These are phyloP conservation scores for Pardosa pseudoannulata DNA, from an alignment of 2,888 invertebrate species.

Conservation along the genomic window DNA sequence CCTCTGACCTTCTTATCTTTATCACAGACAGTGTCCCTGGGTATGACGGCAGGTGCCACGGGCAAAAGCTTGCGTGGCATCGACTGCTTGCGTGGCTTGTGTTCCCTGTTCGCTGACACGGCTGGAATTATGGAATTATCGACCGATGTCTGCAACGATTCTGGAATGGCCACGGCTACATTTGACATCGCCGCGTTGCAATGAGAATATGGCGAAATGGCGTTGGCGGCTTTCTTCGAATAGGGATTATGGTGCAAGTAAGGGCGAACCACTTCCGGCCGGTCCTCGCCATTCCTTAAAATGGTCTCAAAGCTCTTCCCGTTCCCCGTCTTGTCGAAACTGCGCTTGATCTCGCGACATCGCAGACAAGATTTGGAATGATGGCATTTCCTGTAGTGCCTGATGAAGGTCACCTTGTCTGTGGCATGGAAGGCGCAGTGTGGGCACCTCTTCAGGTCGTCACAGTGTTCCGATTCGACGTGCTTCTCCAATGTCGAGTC, in stretches of 20 bases:
- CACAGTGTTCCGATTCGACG: slow-evolving; percentile 33
- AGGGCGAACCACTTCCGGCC: slow-evolving; percentile 21
- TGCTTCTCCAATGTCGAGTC: slow-evolving; percentile 58
- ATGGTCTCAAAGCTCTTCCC: not conserved
- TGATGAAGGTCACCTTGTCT: slow-evolving; percentile 48
- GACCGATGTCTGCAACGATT: slow-evolving; percentile 28
- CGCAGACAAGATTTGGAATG: slow-evolving; percentile 59
- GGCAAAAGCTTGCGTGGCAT: slow-evolving; percentile 41
- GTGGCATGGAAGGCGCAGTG: slow-evolving; percentile 52
- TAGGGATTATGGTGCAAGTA: slow-evolving; percentile 64
- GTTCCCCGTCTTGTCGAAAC: slow-evolving; percentile 26
- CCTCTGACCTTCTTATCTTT: slow-evolving; percentile 4
- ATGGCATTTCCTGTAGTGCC: slow-evolving; percentile 63
- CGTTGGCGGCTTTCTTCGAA: slow-evolving; percentile 37
- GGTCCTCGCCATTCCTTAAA: not conserved
- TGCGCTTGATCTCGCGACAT: slow-evolving; percentile 43
- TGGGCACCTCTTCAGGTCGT: slow-evolving; percentile 51
- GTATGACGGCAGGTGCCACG: not conserved
- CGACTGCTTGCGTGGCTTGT: slow-evolving; percentile 48
- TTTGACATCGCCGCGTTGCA: slow-evolving; percentile 53
- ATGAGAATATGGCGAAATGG: slow-evolving; percentile 43
- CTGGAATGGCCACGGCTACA: slow-evolving; percentile 48
- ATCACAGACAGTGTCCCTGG: slow-evolving; percentile 41
- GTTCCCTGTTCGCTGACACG: not conserved
- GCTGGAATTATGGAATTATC: slow-evolving; percentile 14